Evolutionary conservation across 2,888 invertebrate genomes (phyloP).

Genomic region (Patella caerulea): DNA sequence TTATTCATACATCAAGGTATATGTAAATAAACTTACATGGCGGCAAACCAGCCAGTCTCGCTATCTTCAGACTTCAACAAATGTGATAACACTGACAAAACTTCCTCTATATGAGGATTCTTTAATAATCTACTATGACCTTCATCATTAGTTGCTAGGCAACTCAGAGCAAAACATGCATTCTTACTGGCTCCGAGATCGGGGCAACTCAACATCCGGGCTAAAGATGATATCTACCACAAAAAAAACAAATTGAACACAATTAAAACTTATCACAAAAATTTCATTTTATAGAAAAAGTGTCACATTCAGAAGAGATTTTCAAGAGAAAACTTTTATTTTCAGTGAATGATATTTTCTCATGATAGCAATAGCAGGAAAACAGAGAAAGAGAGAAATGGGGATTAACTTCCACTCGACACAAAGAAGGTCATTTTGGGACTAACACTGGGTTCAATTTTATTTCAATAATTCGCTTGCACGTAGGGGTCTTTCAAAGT

Average conservation of each 20-base stretch:
- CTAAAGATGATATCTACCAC: slow-evolving; percentile 61
- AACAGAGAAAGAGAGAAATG: not conserved
- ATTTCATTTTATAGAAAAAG: too few relatives aligned
- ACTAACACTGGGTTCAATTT: too few relatives aligned
- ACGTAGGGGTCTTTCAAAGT: too few relatives aligned
- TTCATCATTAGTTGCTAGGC: slow-evolving; percentile 67
- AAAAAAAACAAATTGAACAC: too few relatives aligned
- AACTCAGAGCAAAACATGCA: slow-evolving; percentile 71
- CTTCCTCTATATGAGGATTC: slow-evolving; percentile 61
- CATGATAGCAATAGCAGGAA: too few relatives aligned
- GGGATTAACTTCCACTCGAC: too few relatives aligned
- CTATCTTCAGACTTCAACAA: slow-evolving; percentile 64
- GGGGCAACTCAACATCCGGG: slow-evolving; percentile 67
- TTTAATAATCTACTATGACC: slow-evolving; percentile 65
- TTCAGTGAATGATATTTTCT: too few relatives aligned
- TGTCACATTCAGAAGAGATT: too few relatives aligned
- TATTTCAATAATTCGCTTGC: too few relatives aligned
- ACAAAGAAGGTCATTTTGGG: too few relatives aligned
- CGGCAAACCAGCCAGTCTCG: slow-evolving; percentile 71
- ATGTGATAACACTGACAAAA: slow-evolving; percentile 59
- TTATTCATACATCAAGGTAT: not conserved
- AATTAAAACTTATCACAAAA: too few relatives aligned
- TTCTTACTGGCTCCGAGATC: slow-evolving; percentile 71
- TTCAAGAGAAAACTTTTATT: too few relatives aligned
- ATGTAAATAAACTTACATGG: slow-evolving; percentile 63